phyloP scores from a whole-genome alignment of 2,888 invertebrate species.

The Acronicta psi region DNA sequence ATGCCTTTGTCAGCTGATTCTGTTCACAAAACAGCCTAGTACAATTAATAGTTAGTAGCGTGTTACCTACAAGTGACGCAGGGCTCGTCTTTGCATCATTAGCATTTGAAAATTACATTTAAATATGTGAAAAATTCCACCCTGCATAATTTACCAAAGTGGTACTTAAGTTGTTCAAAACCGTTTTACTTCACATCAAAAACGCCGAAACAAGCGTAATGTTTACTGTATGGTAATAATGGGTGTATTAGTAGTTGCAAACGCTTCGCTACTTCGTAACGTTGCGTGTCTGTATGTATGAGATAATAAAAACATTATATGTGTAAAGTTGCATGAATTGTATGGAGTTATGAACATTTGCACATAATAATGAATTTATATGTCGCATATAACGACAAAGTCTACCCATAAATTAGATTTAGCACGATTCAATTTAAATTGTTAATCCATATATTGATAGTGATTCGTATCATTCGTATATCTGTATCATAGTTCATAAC shows the following conservation, averaged over 20 bases:
- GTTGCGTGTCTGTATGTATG: conserved; percentile 5
- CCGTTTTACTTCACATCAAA: conserved; percentile 5
- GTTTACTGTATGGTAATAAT: conserved; percentile 22
- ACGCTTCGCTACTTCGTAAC: conserved; percentile 9
- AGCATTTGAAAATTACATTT: no score
- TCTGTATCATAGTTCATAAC: no score
- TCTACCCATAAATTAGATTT: conserved; percentile 18
- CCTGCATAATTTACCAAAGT: not conserved
- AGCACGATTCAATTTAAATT: conserved; percentile 20
- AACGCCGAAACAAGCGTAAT: conserved; percentile 8
- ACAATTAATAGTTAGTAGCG: no score
- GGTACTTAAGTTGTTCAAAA: conserved; percentile 10
- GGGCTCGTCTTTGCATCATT: no score
- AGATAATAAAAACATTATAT: conserved; percentile 38
- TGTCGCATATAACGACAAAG: conserved; percentile 8
- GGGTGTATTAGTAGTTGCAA: conserved; percentile 5
- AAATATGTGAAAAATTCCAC: not conserved
- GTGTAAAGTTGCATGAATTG: no score
- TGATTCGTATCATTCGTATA: no score
- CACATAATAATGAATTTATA: conserved; percentile 8
- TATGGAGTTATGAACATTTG: conserved; percentile 8
- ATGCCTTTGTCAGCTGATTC: no score
- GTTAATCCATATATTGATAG: not conserved
- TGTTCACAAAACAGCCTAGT: no score
- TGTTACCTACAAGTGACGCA: no score